Evolutionary conservation across 2,888 invertebrate genomes (phyloP).

Genomic region (Drosophila rellima): DNA sequence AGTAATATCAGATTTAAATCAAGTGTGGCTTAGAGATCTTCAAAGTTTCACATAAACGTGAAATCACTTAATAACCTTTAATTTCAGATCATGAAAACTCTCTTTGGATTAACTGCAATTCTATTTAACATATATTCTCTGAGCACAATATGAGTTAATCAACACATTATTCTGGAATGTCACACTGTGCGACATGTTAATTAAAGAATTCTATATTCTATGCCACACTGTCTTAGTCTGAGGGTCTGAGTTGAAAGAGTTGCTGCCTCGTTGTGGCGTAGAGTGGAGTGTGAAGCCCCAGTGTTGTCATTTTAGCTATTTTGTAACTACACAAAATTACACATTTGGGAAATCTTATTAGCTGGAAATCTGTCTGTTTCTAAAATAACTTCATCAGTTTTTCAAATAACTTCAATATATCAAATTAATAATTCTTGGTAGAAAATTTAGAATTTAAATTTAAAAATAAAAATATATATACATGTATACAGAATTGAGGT

Average conservation of each 20-base stretch:
- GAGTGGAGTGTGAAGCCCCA: slow-evolving; percentile 7
- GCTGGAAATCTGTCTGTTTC: background rate
- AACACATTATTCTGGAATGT: slow-evolving; percentile 10
- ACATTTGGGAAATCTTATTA: background rate
- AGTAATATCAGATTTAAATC: background rate
- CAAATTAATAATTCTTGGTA: no score
- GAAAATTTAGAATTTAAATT: no score
- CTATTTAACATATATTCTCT: background rate
- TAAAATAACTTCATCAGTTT: background rate
- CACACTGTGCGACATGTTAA: slow-evolving; percentile 52
- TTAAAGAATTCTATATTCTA: slow-evolving; percentile 33
- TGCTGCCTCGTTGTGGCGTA: slow-evolving; percentile 2
- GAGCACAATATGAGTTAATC: slow-evolving; percentile 8
- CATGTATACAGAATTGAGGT: no score
- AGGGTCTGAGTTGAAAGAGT: slow-evolving; percentile 28
- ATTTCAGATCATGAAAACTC: background rate
- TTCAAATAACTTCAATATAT: background rate
- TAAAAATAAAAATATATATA: no score
- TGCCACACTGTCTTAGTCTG: slow-evolving; percentile 11
- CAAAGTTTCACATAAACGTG: background rate
- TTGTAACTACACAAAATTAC: background rate
- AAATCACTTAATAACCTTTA: background rate
- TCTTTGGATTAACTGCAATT: background rate
- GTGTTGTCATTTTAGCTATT: background rate
- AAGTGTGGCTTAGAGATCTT: background rate